These are phyloP conservation scores for Limanda limanda DNA, from an alignment of 2,113 vertebrate genomes.

Conservation along the genomic window DNA sequence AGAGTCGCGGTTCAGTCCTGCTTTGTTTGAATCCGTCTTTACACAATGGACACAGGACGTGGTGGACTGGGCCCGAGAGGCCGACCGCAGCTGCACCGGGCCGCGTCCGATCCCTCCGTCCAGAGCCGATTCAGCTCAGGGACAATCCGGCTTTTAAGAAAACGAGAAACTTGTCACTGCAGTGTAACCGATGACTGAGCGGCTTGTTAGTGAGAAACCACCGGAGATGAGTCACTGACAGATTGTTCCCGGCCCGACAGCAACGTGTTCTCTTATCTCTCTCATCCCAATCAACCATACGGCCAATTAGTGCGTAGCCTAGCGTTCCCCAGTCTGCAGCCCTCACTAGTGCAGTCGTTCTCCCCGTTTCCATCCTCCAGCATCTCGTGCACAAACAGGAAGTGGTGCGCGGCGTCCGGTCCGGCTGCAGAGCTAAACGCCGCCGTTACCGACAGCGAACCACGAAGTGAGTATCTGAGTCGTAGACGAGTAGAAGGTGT, in stretches of 20 bases:
- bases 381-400: slow-evolving; percentile 54
- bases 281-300: slow-evolving; percentile 16
- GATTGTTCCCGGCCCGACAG: slow-evolving; percentile 13
- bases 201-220: neutral
- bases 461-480: slow-evolving; percentile 68
- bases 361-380: slow-evolving; percentile 66
- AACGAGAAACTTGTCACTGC: neutral
- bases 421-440: slow-evolving; percentile 8
- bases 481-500: neutral
- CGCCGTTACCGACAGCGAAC: slow-evolving; percentile 2
- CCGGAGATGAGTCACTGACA: neutral
- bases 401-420: slow-evolving; percentile 35
- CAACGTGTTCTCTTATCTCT: slow-evolving; percentile 36
- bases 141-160: slow-evolving; percentile 39
- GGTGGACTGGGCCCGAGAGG: slow-evolving; percentile 56
- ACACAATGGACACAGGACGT: slow-evolving; percentile 71
- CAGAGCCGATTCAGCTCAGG: slow-evolving; percentile 38
- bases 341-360: slow-evolving; percentile 74
- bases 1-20: slow-evolving; percentile 5
- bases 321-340: slow-evolving; percentile 77
- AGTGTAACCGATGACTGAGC: neutral
- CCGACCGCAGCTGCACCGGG: slow-evolving; percentile 68
- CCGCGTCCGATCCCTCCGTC: slow-evolving; percentile 61
- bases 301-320: slow-evolving; percentile 74
- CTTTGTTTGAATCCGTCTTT: slow-evolving; percentile 68